Conservation (phyloP, 2,888 invertebrate species). For the Chymomyza amoena region DNA sequence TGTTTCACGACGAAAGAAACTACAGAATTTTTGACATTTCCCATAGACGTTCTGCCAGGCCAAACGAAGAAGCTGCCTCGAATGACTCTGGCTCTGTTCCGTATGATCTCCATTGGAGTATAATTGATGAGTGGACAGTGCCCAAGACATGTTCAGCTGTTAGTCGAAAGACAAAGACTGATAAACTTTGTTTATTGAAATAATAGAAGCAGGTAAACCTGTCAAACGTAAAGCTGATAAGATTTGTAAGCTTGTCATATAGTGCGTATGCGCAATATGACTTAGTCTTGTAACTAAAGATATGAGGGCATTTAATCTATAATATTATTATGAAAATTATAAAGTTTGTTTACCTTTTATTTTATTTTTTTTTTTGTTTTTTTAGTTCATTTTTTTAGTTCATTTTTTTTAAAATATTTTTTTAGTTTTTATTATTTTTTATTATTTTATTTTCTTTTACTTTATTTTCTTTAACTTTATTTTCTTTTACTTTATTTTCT, state of each 20-base stretch:
- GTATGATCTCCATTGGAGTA: not conserved
- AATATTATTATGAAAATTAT: no score
- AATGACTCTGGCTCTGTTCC: not conserved
- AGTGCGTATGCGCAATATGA: not conserved
- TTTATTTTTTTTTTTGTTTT: no score
- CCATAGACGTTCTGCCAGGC: slow-evolving; percentile 64
- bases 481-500: no score
- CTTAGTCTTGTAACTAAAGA: not conserved
- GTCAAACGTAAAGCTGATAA: slow-evolving; percentile 25
- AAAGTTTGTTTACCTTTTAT: no score
- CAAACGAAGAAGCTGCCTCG: slow-evolving; percentile 44
- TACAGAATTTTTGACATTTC: slow-evolving; percentile 59
- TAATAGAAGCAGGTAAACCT: not conserved
- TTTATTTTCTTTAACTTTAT: no score
- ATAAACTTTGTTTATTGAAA: not conserved
- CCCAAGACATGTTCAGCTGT: slow-evolving; percentile 54
- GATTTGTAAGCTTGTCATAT: slow-evolving; percentile 23
- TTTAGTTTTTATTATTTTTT: no score
- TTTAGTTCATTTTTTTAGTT: no score
- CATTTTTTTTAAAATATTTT: no score
- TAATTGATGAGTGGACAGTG: slow-evolving; percentile 50
- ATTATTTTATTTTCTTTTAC: no score
- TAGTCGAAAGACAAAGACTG: slow-evolving; percentile 45
- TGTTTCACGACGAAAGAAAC: slow-evolving; percentile 51
- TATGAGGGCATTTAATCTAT: no score